Evolutionary conservation across 2,113 vertebrate species (phyloP), one percentile per base, ranked within the genome.

Genomic region (Falco punctatus): DNA sequence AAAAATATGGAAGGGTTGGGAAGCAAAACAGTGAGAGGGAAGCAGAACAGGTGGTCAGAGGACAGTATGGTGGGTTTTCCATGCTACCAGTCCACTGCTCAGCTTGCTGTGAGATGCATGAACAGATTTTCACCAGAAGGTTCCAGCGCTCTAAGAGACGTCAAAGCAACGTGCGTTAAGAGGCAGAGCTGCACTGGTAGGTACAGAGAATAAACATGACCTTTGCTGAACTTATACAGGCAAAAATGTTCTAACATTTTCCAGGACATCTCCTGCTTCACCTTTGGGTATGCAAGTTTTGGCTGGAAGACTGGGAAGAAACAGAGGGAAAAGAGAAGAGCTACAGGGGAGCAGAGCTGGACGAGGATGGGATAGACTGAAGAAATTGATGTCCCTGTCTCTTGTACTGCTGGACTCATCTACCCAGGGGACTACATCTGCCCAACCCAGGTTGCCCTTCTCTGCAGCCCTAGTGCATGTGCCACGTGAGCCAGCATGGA

Each of bases 161-260:
- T 69, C 79, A 77, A 75, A 93, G 57, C n/a, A 75, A 88, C 88
- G 66, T 0, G 2, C 0, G 0, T 19, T 73, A 57, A 86, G 46
- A 11, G 1, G 64, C 54, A 93, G 80, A 95, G 65, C 55, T 2
- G 8, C 0, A 0, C 48, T 81, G 75, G 59, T 59, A 90, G 79
- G 48, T 67, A 33, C 30, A 40, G 69, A 85, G 73, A 96, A 79
- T 44, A 71, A 94, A 92, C 48, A 58, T 20, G n/a, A 93, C 62
- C 72, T 94, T 52, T 6, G 8, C 70, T 40, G 46, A 92, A 80
- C 73, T 49, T 2, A 1, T 27, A 38, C 4, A 3, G 40, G 35
- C 33, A 86, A 65, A 81, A 88, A 42, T 13, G 44, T 55, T 89
- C 64, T 49, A 91, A 66, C 61, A 74, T 49, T 67, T 94, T 81